Evolutionary conservation across 37 sponge, comb jelly and placozoan species (phyloP).

Genomic region (Aphrocallistes beatrix): DNA sequence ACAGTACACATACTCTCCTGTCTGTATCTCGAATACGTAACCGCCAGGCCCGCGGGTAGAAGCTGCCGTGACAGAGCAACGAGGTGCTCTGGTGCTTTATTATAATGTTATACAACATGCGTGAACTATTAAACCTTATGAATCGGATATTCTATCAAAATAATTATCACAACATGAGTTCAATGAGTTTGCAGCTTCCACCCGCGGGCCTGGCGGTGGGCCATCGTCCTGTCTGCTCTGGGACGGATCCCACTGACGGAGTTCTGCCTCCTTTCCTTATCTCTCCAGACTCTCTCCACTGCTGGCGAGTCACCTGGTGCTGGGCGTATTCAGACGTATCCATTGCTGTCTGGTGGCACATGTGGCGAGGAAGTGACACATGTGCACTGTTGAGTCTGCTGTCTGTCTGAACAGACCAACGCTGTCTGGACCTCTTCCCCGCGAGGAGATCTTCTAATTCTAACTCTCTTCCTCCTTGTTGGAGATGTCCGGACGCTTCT

Average conservation of each 20-base stretch:
- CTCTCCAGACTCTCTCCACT: too few species aligned
- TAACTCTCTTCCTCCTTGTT: neutral
- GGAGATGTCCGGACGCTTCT: neutral
- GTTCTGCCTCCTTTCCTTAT: neutral
- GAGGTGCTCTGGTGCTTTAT: too few species aligned
- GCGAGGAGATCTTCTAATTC: neutral
- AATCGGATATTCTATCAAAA: too few species aligned
- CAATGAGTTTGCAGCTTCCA: too few species aligned
- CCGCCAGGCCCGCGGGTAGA: neutral
- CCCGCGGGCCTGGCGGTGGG: too few species aligned
- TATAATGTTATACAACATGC: too few species aligned
- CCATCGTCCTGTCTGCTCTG: too few species aligned
- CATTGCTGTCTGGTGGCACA: neutral
- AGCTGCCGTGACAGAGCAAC: constrained; percentile 28
- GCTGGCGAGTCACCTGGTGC: too few species aligned
- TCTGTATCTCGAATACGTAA: constrained; percentile 38
- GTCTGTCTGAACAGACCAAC: neutral
- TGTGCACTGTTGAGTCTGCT: neutral
- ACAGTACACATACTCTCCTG: constrained; percentile 52
- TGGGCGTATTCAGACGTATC: too few species aligned
- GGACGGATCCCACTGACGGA: too few species aligned
- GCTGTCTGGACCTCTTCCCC: neutral
- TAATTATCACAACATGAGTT: too few species aligned
- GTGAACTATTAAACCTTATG: too few species aligned
- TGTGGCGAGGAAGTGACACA: neutral